Conservation (phyloP, 2,797 vertebrate species). For the Clarias platycephalus region DNA sequence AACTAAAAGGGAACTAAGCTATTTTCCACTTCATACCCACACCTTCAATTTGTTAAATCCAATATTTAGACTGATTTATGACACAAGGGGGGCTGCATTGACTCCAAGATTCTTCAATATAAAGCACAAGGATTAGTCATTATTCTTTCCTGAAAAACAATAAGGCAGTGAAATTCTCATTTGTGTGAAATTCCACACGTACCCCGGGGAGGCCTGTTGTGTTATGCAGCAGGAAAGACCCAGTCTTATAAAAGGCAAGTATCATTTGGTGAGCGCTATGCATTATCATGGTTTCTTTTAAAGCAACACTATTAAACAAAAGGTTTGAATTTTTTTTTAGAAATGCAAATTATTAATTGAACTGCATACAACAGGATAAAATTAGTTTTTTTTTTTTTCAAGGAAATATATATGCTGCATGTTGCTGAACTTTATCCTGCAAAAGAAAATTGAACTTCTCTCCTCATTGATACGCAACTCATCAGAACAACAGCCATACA, state of each 20-base stretch:
- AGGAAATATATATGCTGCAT: neutral
- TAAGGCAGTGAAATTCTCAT: slow-evolving; percentile 20
- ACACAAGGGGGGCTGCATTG: neutral
- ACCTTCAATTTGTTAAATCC: neutral
- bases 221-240: slow-evolving; percentile 2
- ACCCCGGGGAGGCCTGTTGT: too few relatives aligned
- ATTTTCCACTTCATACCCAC: neutral
- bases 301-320: neutral
- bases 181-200: slow-evolving; percentile 6
- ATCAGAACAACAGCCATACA: neutral
- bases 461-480: neutral
- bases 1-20: neutral
- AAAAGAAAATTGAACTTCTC: neutral
- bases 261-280: neutral
- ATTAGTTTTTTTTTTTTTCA: neutral
- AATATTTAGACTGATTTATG: slow-evolving; percentile 14
- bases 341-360: neutral
- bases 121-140: slow-evolving; percentile 33
- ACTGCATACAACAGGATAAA: neutral
- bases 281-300: neutral
- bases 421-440: neutral
- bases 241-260: neutral
- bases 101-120: slow-evolving; percentile 18
- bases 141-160: slow-evolving; percentile 36
- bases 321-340: too few relatives aligned